These are phyloP conservation scores for Syngnathus floridae DNA, from an alignment of 2,113 vertebrate species.

Conservation along the genomic window DNA sequence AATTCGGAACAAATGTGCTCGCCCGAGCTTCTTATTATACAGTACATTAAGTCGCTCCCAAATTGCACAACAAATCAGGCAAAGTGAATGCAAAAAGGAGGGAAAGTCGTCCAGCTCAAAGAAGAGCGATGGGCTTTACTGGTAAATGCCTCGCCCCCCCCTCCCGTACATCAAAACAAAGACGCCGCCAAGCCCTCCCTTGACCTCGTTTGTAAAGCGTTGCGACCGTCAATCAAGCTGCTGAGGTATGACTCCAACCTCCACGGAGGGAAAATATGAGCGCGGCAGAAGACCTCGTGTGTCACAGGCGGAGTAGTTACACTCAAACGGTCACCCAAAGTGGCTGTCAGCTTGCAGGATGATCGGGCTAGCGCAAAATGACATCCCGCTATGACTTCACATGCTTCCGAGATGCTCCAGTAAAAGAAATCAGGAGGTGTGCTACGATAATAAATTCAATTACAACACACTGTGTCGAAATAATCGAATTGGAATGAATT, in stretches of 20 bases:
- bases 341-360: slow-evolving; percentile 20
- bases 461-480: too few relatives aligned
- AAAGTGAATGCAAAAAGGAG: slow-evolving; percentile 43
- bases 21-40: slow-evolving; percentile 61
- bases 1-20: slow-evolving; percentile 39
- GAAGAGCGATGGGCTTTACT: slow-evolving; percentile 47
- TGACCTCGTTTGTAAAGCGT: not conserved
- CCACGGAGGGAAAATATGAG: not conserved
- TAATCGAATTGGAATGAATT: not conserved
- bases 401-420: not conserved
- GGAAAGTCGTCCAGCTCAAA: slow-evolving; percentile 50
- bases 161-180: slow-evolving; percentile 22
- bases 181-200: slow-evolving; percentile 1
- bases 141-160: slow-evolving; percentile 32
- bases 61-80: slow-evolving; percentile 64
- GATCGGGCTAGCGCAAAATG: slow-evolving; percentile 4
- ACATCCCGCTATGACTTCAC: not conserved
- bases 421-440: too few relatives aligned
- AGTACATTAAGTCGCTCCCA: slow-evolving; percentile 53
- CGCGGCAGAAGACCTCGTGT: slow-evolving; percentile 6
- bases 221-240: slow-evolving; percentile 7
- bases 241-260: not conserved
- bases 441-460: too few relatives aligned
- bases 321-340: slow-evolving; percentile 25
- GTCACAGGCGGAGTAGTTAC: slow-evolving; percentile 36